A percentile compares a stretch with the other conserved stretches of the same genome.
Conservation (phyloP, 2,797 vertebrate genomes). For the Phataginus tetradactyla region DNA sequence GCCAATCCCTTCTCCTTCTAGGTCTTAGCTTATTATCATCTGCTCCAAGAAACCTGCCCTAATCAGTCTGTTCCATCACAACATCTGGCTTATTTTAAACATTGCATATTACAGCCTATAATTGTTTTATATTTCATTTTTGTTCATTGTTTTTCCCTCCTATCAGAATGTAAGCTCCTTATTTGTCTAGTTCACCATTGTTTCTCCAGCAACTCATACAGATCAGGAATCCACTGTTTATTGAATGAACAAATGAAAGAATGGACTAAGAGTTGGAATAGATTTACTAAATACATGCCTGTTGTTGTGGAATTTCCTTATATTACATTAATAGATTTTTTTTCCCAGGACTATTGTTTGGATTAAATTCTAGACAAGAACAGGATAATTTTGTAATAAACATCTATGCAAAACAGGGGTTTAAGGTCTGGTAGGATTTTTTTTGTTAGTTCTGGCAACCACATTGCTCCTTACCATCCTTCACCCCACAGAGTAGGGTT, state of each 20-base stretch:
- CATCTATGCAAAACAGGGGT: not conserved
- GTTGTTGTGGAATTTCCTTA: not conserved
- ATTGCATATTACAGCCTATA: not conserved
- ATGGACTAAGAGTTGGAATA: not conserved
- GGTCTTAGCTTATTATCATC: not conserved
- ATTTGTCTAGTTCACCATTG: not conserved
- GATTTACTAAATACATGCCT: not conserved
- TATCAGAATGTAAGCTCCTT: not conserved
- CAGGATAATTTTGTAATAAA: not conserved
- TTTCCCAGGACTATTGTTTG: not conserved
- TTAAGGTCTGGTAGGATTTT: not conserved
- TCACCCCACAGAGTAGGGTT: not conserved
- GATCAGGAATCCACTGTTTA: not conserved
- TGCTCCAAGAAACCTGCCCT: not conserved
- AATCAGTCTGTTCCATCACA: not conserved
- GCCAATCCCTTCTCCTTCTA: not conserved
- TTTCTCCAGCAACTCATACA: not conserved
- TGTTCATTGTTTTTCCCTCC: not conserved
- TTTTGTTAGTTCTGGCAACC: not conserved
- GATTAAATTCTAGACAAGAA: not conserved
- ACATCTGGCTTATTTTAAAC: not conserved
- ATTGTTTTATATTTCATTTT: not conserved
- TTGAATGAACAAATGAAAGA: not conserved
- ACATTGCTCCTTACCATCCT: not conserved
- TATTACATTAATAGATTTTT: not conserved